Evolutionary conservation across 2,113 vertebrate species (phyloP).

Genomic region (Ammodramus savannarum): DNA sequence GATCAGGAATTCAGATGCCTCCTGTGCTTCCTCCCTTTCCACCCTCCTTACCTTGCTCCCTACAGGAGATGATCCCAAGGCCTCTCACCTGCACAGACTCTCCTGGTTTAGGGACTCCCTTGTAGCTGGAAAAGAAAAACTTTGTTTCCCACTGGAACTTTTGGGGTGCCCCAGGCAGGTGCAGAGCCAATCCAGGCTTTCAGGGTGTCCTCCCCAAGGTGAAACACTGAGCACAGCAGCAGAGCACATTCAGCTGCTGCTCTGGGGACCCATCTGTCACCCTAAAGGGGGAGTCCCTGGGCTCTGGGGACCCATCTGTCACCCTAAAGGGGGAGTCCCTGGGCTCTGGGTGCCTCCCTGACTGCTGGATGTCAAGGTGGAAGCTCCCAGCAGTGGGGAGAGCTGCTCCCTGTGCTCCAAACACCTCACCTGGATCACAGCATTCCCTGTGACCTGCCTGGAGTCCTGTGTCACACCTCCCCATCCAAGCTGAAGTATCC

Average conservation of each 20-base stretch:
- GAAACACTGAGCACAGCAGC: neutral
- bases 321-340: neutral
- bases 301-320: neutral
- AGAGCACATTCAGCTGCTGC: neutral
- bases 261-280: neutral
- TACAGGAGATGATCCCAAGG: neutral
- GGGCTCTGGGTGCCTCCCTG: neutral
- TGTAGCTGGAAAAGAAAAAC: neutral
- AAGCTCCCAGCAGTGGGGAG: neutral
- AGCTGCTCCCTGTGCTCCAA: neutral
- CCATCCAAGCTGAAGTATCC: neutral
- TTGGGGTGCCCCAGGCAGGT: neutral
- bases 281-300: neutral
- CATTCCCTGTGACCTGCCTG: neutral
- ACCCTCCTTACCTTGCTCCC: neutral
- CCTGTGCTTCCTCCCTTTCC: neutral
- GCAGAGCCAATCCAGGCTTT: neutral
- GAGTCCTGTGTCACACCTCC: neutral
- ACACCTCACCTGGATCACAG: neutral
- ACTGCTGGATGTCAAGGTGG: neutral
- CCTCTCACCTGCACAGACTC: neutral
- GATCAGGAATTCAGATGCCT: neutral
- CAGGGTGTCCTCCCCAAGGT: neutral
- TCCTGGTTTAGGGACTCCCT: neutral
- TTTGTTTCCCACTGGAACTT: neutral